A percentile compares a stretch with the other conserved stretches of the same genome.
Evolutionary conservation across 2,797 vertebrate genomes (phyloP).

Genomic region (Petrocephalus sullivani): DNA sequence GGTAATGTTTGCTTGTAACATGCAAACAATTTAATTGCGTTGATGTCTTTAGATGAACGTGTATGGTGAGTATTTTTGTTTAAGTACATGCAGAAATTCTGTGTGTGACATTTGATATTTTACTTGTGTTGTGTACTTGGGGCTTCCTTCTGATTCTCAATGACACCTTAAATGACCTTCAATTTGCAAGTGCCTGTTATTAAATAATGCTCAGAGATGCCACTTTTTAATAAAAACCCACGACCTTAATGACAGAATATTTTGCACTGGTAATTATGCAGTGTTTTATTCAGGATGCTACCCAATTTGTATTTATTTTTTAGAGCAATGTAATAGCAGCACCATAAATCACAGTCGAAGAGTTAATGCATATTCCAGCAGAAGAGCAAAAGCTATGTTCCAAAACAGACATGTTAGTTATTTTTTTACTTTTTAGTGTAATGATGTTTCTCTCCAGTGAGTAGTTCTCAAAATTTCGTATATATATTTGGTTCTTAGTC

Average conservation of each 20-base stretch:
- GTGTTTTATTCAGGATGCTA: not conserved
- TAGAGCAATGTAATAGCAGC: conserved; percentile 17
- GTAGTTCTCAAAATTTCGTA: conserved; percentile 62
- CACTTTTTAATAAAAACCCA: not conserved
- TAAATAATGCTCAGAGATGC: conserved; percentile 7
- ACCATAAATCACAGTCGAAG: conserved; percentile 29
- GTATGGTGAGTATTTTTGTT: not conserved
- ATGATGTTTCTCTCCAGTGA: conserved; percentile 43
- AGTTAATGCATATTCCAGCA: conserved; percentile 37
- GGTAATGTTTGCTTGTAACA: not conserved
- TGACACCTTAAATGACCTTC: not conserved
- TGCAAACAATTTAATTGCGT: not conserved
- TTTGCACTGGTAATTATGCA: not conserved
- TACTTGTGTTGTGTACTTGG: not conserved
- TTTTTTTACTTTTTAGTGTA: conserved; percentile 37
- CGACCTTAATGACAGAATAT: not conserved
- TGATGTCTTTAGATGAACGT: not conserved
- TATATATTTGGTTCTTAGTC: conserved; percentile 49
- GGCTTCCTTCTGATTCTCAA: not conserved
- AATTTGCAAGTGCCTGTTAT: not conserved
- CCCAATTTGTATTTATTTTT: conserved; percentile 11
- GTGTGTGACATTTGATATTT: not conserved
- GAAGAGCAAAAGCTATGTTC: conserved; percentile 26
- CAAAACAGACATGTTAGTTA: conserved; percentile 52
- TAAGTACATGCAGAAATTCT: not conserved